Evolutionary conservation across 2,888 invertebrate species (phyloP), one percentile per base, ranked within the genome.

Genomic region (Shargacucullia verbasci): DNA sequence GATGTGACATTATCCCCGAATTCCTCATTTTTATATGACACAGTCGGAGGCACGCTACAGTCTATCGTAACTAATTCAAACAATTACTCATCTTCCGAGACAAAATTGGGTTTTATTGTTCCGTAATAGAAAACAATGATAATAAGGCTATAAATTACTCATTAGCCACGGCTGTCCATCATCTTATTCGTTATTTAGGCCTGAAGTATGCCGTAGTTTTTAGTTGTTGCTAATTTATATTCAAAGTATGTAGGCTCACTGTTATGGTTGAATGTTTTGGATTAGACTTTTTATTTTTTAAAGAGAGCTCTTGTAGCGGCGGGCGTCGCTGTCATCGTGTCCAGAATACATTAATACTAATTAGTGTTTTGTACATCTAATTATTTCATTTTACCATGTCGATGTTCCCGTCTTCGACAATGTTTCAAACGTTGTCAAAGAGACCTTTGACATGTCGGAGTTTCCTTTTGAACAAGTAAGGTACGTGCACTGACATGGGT

Each of bases 281-380:
- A 79, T 83, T 78, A 68, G 70, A 43, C 64, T 73, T 76, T 80
- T 83, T 82, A 80, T 76, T 78, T 75, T 79, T 83, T 72, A 72
- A 82, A 84, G 77, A 78, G 78, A 82, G 82, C 80, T 78, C 73
- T 76, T 66, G 77, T 67, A 65, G 78, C 77, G 73, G 80, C 74
- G 76, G 73, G 80, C 75, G 76, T 55, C 77, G 83, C 76, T 82
- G 84, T 85, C 84, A 77, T 80, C 84, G 85, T 85, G 89, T 75
- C 70, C 75, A 59, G 91, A 91, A 91, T 92, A 89, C 76, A 88
- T 91, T 84, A 90, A 91, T 88, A 78, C 67, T 90, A 87, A 90
- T 87, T 84, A 83, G 69, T 79, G 79, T 85, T 85, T 82, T 79
- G 76, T 77, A 69, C 83, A 76, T 81, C 61, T 84, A 81, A 84